These are phyloP conservation scores for Ischnura elegans DNA, from an alignment of 2,888 invertebrate genomes.

Conservation along the genomic window DNA sequence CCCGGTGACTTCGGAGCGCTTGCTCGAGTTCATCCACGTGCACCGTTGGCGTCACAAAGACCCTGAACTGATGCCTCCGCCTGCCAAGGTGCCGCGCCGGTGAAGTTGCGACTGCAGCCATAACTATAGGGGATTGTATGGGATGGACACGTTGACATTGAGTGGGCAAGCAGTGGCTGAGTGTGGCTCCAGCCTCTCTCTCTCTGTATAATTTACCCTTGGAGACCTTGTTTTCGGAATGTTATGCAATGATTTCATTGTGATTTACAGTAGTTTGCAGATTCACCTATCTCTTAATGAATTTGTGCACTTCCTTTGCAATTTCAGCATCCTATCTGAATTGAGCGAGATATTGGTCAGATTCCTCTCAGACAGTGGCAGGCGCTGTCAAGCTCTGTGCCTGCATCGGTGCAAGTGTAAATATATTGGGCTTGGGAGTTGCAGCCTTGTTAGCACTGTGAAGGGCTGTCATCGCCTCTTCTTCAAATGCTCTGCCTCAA, in stretches of 20 bases:
- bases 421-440: too few species aligned
- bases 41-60: slow-evolving; percentile 83
- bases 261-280: not conserved
- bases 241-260: not conserved
- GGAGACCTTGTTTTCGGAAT: not conserved
- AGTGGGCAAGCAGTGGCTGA: too few species aligned
- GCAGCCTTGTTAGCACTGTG: too few species aligned
- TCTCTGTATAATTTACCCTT: not conserved
- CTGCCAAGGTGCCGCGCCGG: slow-evolving; percentile 80
- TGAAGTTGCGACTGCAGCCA: too few species aligned
- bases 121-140: not conserved
- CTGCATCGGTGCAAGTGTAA: not conserved
- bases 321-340: not conserved
- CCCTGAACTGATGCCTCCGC: slow-evolving; percentile 86
- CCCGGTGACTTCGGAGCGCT: slow-evolving; percentile 91
- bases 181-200: not conserved
- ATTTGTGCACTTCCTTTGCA: not conserved
- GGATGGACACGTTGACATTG: not conserved
- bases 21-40: slow-evolving; percentile 86
- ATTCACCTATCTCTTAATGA: not conserved
- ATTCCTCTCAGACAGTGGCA: too few species aligned
- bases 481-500: too few species aligned
- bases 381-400: too few species aligned
- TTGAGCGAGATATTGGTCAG: not conserved
- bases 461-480: too few species aligned